These are phyloP conservation scores for Lipotes vexillifer DNA, from an alignment of 2,113 vertebrate species.

Conservation along the genomic window DNA sequence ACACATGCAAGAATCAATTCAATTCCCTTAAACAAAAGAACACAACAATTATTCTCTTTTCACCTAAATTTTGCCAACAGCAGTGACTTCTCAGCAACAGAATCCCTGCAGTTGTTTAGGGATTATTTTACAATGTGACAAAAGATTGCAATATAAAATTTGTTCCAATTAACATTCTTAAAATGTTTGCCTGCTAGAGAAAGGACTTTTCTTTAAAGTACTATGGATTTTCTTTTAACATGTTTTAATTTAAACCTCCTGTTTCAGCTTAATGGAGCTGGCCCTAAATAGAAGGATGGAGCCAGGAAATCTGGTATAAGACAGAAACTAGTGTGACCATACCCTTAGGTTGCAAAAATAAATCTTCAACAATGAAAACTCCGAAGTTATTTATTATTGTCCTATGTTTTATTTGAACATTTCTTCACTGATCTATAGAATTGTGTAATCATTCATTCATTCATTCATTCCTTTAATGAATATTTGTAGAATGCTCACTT, in stretches of 20 bases:
- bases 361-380: not conserved
- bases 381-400: not conserved
- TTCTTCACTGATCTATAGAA: not conserved
- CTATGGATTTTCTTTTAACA: constrained; percentile 16
- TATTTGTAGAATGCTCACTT: not conserved
- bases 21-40: not conserved
- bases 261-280: not conserved
- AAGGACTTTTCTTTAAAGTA: constrained; percentile 26
- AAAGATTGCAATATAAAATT: constrained; percentile 45
- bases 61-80: constrained; percentile 6
- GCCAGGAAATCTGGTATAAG: not conserved
- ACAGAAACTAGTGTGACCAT: not conserved
- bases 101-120: not conserved
- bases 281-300: not conserved
- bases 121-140: constrained; percentile 51
- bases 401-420: not conserved
- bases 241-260: not conserved
- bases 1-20: not conserved
- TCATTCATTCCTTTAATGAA: not conserved
- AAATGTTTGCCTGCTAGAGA: constrained; percentile 21
- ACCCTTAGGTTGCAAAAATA: not conserved
- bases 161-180: constrained; percentile 60
- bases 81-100: constrained; percentile 6
- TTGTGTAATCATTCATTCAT: not conserved
- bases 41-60: not conserved